Evolutionary conservation across 2,888 invertebrate species (phyloP).

Genomic region (Macrosoma leucophasiata): DNA sequence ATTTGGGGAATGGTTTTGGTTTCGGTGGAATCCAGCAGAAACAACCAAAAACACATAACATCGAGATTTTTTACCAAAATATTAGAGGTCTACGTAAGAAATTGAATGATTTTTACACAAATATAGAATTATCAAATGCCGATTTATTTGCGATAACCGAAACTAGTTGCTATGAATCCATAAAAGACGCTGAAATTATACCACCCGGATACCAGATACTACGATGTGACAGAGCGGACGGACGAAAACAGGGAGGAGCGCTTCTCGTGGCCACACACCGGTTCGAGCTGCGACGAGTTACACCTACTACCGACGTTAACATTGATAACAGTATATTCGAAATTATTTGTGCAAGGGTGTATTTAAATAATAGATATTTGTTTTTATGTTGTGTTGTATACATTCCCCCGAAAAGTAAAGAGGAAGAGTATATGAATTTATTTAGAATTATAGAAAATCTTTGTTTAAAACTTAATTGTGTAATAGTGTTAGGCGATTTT

Average conservation of each 20-base stretch:
- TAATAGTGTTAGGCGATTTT: conserved; percentile 18
- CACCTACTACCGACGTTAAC: conserved; percentile 5
- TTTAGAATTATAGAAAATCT: conserved; percentile 21
- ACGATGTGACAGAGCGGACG: too few species aligned
- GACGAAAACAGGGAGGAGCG: conserved; percentile 8
- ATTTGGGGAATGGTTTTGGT: too few species aligned
- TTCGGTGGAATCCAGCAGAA: too few species aligned
- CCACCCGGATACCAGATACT: too few species aligned
- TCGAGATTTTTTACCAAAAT: too few species aligned
- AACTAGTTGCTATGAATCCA: too few species aligned
- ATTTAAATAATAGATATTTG: conserved; percentile 13
- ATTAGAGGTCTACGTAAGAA: too few species aligned
- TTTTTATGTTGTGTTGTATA: conserved; percentile 24
- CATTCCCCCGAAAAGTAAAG: conserved; percentile 20
- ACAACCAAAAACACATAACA: too few species aligned
- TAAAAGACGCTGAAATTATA: too few species aligned
- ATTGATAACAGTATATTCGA: conserved; percentile 20
- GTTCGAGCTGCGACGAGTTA: conserved; percentile 16
- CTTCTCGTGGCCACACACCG: conserved; percentile 12
- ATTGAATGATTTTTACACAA: too few species aligned
- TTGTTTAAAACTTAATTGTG: conserved; percentile 8
- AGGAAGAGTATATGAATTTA: conserved; percentile 19
- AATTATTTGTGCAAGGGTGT: conserved; percentile 19
- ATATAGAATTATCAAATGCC: too few species aligned
- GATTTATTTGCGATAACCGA: too few species aligned